phyloP scores from a whole-genome alignment of 2,113 vertebrate genomes.

The Tragulus kanchil region DNA sequence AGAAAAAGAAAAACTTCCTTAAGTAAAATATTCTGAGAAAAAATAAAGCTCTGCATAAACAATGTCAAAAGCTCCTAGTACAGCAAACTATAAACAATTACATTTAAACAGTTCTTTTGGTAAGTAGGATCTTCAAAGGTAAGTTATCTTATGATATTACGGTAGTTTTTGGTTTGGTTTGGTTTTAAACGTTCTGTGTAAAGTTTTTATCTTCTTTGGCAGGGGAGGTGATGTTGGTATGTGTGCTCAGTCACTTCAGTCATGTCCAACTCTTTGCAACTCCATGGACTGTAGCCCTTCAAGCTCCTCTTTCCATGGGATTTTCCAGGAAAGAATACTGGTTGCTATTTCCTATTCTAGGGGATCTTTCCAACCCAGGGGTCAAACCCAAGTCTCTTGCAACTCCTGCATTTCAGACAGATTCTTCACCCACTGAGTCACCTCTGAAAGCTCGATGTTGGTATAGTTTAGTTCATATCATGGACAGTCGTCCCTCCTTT shows the following conservation, averaged over 20 bases:
- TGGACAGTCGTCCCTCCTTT: neutral
- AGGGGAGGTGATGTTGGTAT: neutral
- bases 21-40: neutral
- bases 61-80: neutral
- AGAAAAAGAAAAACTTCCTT: neutral
- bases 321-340: neutral
- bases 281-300: neutral
- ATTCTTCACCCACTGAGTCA: neutral
- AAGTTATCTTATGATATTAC: neutral
- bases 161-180: neutral
- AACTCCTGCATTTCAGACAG: neutral
- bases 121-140: neutral
- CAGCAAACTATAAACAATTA: constrained; percentile 19
- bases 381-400: neutral
- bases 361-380: neutral
- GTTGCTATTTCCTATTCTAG: neutral
- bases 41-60: neutral
- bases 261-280: neutral
- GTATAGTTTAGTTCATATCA: neutral
- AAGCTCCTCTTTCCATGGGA: neutral
- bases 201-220: neutral
- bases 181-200: neutral
- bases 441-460: neutral
- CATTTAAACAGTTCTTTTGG: neutral
- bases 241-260: neutral